Percentiles rank a stretch among this genome's conserved stretches.
Evolutionary conservation across 2,113 vertebrate genomes (phyloP).

Genomic region (Hoplias malabaricus): DNA sequence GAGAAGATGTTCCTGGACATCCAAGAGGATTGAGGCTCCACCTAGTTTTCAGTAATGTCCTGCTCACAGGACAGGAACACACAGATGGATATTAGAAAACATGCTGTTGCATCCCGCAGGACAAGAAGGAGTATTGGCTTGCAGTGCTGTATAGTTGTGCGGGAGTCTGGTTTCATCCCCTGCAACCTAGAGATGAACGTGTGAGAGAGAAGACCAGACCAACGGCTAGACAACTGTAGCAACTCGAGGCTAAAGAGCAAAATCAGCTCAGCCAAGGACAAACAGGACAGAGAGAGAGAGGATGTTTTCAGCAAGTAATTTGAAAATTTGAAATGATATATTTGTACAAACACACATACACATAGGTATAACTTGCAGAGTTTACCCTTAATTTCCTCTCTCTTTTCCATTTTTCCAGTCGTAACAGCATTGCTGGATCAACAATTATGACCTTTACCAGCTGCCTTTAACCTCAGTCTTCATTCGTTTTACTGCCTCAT

Average conservation of each 20-base stretch:
- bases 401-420: not conserved
- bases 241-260: not conserved
- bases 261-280: slow-evolving; percentile 21
- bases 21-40: not conserved
- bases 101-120: not conserved
- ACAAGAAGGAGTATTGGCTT: not conserved
- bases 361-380: not conserved
- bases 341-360: not conserved
- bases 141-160: not conserved
- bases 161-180: not conserved
- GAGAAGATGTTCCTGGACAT: slow-evolving; percentile 1
- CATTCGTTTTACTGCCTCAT: not conserved
- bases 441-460: not conserved
- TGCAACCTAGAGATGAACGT: not conserved
- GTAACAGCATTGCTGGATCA: not conserved
- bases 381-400: not conserved
- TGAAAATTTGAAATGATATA: too few species aligned
- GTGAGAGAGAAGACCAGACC: not conserved
- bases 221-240: not conserved
- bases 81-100: not conserved
- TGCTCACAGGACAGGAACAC: not conserved
- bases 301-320: too few species aligned
- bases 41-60: not conserved
- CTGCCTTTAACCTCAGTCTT: not conserved
- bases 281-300: not conserved